These are phyloP conservation scores for Palaemon carinicauda DNA, from an alignment of 1,140 invertebrate species.

Conservation along the genomic window DNA sequence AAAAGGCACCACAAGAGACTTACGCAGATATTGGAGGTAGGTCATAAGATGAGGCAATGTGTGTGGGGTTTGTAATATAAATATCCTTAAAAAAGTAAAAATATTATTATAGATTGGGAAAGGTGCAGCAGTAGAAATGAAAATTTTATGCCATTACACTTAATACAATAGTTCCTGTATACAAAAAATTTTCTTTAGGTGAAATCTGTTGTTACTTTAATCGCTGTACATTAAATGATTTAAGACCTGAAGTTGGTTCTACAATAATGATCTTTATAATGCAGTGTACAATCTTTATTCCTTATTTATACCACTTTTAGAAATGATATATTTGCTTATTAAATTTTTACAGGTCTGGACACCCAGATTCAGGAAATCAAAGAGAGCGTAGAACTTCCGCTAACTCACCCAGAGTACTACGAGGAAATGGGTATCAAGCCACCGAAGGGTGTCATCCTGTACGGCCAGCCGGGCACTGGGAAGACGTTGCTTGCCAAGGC, in stretches of 20 bases:
- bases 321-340: neutral
- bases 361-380: slow-evolving; percentile 99
- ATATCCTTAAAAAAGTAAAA: neutral
- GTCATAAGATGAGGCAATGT: neutral
- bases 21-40: slow-evolving; percentile 98
- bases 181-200: too few species aligned
- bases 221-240: too few species aligned
- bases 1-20: slow-evolving; percentile 99
- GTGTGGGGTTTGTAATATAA: neutral
- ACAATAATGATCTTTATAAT: too few species aligned
- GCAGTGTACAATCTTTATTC: neutral
- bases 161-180: too few species aligned
- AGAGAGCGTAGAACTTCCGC: slow-evolving; percentile 97
- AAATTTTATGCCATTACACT: too few species aligned
- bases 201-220: too few species aligned
- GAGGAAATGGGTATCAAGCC: slow-evolving; percentile 99
- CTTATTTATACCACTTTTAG: neutral
- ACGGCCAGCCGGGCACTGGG: slow-evolving; percentile 97
- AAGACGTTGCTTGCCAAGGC: slow-evolving; percentile 99
- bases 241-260: too few species aligned
- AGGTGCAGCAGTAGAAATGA: too few species aligned
- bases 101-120: neutral
- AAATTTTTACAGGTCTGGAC: slow-evolving; percentile 77
- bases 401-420: slow-evolving; percentile 99
- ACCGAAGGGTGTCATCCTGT: slow-evolving; percentile 98